A percentile compares a stretch with the other conserved stretches of the same genome.
Evolutionary conservation across 2,113 vertebrate species (phyloP).

Genomic region (Pygoscelis antarcticus): DNA sequence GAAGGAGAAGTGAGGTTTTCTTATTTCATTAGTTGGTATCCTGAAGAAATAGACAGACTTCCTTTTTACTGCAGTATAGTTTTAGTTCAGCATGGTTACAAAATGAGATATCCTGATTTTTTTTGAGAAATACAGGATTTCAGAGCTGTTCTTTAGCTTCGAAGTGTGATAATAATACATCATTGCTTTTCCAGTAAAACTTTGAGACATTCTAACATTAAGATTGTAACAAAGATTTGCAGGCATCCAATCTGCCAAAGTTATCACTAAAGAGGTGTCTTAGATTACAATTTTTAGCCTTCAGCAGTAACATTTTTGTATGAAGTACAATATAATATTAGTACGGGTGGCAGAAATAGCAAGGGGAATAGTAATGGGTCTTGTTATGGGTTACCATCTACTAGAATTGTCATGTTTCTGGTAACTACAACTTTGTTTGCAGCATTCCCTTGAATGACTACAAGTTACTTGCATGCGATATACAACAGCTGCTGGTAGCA

Average conservation of each 20-base stretch:
- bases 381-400: neutral
- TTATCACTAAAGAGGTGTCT: neutral
- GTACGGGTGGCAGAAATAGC: neutral
- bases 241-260: neutral
- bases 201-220: neutral
- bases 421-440: slow-evolving; percentile 63
- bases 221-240: neutral
- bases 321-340: neutral
- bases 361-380: neutral
- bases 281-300: neutral
- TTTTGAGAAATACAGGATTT: neutral
- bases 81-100: neutral
- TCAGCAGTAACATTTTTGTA: neutral
- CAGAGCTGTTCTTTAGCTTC: neutral
- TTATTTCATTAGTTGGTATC: neutral
- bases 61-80: neutral
- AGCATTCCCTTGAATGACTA: slow-evolving; percentile 92
- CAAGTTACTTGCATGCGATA: slow-evolving; percentile 90
- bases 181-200: neutral
- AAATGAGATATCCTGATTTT: neutral
- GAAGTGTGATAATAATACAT: neutral
- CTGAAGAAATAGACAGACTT: neutral
- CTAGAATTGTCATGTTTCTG: slow-evolving; percentile 2
- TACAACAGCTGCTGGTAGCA: slow-evolving; percentile 92
- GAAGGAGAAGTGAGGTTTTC: neutral